Evolutionary conservation across 2,797 vertebrate genomes (phyloP).

Genomic region (Carduelis carduelis): DNA sequence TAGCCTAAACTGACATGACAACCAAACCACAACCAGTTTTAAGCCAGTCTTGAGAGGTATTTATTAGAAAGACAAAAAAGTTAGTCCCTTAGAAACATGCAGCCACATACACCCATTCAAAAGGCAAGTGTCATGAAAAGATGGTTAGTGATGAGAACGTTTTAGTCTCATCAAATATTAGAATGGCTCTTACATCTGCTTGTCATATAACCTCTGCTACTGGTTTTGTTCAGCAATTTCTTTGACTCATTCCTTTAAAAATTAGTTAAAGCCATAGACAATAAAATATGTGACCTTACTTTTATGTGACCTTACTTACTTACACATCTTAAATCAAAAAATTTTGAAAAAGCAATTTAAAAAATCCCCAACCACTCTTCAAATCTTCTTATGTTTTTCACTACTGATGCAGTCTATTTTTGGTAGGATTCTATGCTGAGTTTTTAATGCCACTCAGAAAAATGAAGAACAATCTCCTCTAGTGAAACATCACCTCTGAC

Average conservation of each 20-base stretch:
- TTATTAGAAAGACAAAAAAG: slow-evolving; percentile 59
- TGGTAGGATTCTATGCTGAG: not conserved
- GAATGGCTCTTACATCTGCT: slow-evolving; percentile 68
- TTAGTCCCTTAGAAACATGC: slow-evolving; percentile 43
- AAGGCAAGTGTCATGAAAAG: slow-evolving; percentile 66
- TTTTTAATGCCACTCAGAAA: not conserved
- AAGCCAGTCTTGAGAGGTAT: slow-evolving; percentile 15
- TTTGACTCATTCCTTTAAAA: slow-evolving; percentile 61
- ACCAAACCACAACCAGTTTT: slow-evolving; percentile 12
- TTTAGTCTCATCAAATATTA: slow-evolving; percentile 80
- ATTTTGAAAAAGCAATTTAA: not conserved
- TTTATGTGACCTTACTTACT: not conserved
- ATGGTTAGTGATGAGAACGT: slow-evolving; percentile 74
- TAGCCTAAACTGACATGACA: not conserved
- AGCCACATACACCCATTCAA: slow-evolving; percentile 6
- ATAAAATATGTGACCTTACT: slow-evolving; percentile 10
- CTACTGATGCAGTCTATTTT: not conserved
- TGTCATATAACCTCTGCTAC: not conserved
- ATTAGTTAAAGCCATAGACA: slow-evolving; percentile 59
- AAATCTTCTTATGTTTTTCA: not conserved
- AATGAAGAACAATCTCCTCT: not conserved
- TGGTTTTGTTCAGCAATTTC: slow-evolving; percentile 50
- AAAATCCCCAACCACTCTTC: not conserved
- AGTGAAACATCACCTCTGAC: not conserved
- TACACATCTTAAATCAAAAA: not conserved